These are phyloP conservation scores for Eriosoma lanigerum DNA, from an alignment of 1,140 invertebrate genomes.

Conservation along the genomic window DNA sequence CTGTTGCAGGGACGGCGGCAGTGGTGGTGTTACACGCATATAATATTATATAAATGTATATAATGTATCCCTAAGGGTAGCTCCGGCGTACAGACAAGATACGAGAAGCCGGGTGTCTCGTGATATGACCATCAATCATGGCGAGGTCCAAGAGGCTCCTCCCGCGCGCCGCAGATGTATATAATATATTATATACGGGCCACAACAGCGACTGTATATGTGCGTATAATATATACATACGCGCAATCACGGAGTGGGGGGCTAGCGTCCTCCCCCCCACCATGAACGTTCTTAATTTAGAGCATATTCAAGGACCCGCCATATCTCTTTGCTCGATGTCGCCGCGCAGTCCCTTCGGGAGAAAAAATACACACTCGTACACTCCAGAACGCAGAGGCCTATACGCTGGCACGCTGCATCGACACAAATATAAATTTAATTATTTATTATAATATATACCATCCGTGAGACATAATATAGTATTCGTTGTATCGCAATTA, in stretches of 20 bases:
- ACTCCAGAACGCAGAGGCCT: neutral
- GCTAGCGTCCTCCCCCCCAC: conserved; percentile 6
- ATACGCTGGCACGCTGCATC: neutral
- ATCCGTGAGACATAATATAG: too few species aligned
- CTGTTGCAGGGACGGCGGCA: neutral
- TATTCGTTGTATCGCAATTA: too few species aligned
- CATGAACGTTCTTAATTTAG: conserved; percentile 37
- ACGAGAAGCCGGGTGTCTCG: conserved; percentile 43
- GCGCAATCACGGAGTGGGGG: neutral
- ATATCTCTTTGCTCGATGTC: conserved; percentile 14
- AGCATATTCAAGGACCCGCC: conserved; percentile 49
- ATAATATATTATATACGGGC: neutral
- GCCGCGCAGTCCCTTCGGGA: conserved; percentile 13
- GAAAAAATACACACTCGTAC: neutral
- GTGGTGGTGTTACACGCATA: neutral
- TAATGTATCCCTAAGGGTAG: conserved; percentile 30
- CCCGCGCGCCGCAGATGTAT: conserved; percentile 22
- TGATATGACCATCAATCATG: conserved; percentile 37
- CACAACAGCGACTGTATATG: neutral
- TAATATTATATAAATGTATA: neutral
- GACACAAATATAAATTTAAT: too few species aligned
- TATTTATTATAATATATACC: too few species aligned
- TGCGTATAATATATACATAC: neutral
- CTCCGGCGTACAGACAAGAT: conserved; percentile 41
- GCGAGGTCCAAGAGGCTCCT: conserved; percentile 46